Evolutionary conservation across 1,140 invertebrate genomes (phyloP).

Genomic region (Dreissena rostriformis): DNA sequence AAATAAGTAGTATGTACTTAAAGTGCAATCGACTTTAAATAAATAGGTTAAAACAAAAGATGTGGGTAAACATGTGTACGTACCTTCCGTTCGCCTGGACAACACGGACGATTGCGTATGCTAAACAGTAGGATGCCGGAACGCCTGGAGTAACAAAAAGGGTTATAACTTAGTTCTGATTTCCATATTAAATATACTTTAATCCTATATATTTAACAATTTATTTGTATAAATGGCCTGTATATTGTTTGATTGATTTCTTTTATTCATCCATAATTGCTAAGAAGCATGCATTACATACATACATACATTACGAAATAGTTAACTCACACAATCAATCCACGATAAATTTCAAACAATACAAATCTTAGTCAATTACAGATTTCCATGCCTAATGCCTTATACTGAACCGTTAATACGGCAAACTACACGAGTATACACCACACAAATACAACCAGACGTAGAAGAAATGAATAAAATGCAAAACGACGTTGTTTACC

Average conservation of each 20-base stretch:
- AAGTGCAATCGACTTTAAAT: too few species aligned
- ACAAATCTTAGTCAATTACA: too few species aligned
- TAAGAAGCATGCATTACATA: too few species aligned
- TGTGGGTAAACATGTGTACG: too few species aligned
- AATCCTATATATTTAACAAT: neutral
- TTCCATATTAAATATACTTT: neutral
- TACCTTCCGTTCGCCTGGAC: conserved; percentile 63
- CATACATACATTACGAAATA: neutral
- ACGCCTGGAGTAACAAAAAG: conserved; percentile 46
- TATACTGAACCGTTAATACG: too few species aligned
- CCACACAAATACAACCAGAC: neutral
- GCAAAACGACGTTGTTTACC: conserved; percentile 74
- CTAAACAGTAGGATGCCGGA: conserved; percentile 54
- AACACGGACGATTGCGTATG: conserved; percentile 58
- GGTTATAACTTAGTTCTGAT: neutral
- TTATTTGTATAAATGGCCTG: neutral
- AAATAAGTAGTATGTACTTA: too few species aligned
- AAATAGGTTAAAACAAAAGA: too few species aligned
- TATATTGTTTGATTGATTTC: neutral
- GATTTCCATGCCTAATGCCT: too few species aligned
- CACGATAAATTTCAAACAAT: too few species aligned
- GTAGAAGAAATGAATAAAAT: neutral
- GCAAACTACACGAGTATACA: neutral
- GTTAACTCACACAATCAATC: neutral
- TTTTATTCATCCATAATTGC: neutral